Percentiles rank a stretch among this genome's conserved stretches.
Evolutionary conservation across 2,113 vertebrate species (phyloP).

Genomic region (Orcinus orca): DNA sequence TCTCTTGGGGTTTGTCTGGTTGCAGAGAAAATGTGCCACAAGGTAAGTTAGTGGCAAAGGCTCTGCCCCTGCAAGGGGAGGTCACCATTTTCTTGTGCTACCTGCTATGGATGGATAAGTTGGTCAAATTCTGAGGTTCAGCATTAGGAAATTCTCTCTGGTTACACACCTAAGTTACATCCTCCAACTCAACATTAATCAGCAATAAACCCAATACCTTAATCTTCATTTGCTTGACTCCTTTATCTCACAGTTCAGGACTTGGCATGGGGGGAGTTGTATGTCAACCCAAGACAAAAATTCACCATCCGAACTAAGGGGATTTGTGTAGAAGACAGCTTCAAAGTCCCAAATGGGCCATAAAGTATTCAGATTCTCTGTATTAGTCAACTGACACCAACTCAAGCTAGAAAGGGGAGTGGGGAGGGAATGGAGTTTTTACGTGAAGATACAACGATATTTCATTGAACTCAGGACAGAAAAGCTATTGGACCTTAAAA

Average conservation of each 20-base stretch:
- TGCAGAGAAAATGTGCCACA: neutral
- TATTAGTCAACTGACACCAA: neutral
- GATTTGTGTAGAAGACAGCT: neutral
- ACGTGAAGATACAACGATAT: neutral
- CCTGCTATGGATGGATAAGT: neutral
- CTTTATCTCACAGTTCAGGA: neutral
- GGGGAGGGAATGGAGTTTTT: neutral
- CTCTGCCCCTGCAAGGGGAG: neutral
- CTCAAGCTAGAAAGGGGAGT: neutral
- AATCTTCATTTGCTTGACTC: constrained; percentile 2
- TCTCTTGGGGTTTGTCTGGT: neutral
- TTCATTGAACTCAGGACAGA: neutral
- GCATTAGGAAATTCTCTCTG: neutral
- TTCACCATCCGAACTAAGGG: neutral
- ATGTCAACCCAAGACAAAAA: neutral
- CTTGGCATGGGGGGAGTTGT: neutral
- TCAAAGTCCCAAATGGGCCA: neutral
- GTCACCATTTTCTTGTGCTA: neutral
- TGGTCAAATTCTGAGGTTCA: neutral
- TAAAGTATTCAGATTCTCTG: neutral
- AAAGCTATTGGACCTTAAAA: neutral
- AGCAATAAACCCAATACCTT: neutral
- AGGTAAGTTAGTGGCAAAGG: neutral
- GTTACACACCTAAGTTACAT: neutral
- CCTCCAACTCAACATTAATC: neutral